phyloP scores from a whole-genome alignment of 2,113 vertebrate genomes.

The Nannobrachium achirus region DNA sequence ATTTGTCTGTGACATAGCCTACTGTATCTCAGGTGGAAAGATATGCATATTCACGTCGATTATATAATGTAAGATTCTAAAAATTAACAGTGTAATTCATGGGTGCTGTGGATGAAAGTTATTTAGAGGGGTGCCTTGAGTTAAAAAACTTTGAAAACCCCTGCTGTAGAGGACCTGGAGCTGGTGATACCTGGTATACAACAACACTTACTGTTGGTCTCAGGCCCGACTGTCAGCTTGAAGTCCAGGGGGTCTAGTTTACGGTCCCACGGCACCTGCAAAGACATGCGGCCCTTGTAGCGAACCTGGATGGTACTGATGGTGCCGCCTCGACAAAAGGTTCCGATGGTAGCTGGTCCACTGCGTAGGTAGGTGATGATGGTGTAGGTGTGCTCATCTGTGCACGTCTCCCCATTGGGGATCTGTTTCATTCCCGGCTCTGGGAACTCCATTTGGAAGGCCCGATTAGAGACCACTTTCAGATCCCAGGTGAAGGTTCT shows the following conservation, averaged over 20 bases:
- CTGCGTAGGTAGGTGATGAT: constrained; percentile 69
- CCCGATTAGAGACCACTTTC: constrained; percentile 63
- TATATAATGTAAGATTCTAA: too few species aligned
- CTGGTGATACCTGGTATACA: background rate
- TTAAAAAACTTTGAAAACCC: too few species aligned
- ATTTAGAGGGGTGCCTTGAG: too few species aligned
- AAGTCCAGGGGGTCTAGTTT: constrained; percentile 76
- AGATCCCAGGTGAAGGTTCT: constrained; percentile 88
- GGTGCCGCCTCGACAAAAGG: constrained; percentile 87
- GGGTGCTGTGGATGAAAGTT: too few species aligned
- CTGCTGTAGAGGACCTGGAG: background rate
- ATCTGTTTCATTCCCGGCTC: constrained; percentile 83
- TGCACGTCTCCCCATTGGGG: constrained; percentile 73
- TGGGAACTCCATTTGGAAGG: constrained; percentile 86
- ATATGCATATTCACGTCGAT: too few species aligned
- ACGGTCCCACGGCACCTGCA: constrained; percentile 42
- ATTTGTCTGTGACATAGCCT: too few species aligned
- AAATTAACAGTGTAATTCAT: too few species aligned
- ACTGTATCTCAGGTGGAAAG: too few species aligned
- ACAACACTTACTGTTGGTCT: constrained; percentile 82
- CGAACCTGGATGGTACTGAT: constrained; percentile 80
- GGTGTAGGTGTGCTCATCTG: constrained; percentile 77
- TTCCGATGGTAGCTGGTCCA: constrained; percentile 76
- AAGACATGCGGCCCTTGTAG: constrained; percentile 50
- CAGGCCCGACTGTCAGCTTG: constrained; percentile 78